These are phyloP conservation scores for Malacoraja senta DNA, from an alignment of 2,797 vertebrate species.

Conservation along the genomic window DNA sequence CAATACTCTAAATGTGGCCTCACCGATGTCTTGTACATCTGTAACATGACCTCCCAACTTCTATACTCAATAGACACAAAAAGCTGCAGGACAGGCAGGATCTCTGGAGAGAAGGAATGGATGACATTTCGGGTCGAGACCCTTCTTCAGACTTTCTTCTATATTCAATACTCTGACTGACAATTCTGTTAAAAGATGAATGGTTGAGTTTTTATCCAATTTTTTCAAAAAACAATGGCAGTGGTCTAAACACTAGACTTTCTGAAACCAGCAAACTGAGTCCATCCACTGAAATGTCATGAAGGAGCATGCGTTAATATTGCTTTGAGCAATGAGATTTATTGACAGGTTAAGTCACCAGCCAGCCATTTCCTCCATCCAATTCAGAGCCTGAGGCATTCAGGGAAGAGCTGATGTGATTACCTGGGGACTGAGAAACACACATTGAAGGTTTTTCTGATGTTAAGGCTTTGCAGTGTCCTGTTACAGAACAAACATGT, in stretches of 20 bases:
- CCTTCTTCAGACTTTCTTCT: no score
- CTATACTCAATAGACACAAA: no score
- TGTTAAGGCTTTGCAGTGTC: conserved; percentile 21
- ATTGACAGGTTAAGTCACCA: conserved; percentile 35
- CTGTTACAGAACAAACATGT: conserved; percentile 29
- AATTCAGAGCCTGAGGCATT: neutral
- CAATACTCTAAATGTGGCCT: no score
- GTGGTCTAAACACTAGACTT: neutral
- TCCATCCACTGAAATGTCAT: neutral
- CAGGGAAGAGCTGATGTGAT: conserved; percentile 27
- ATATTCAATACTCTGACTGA: no score
- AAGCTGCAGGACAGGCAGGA: no score
- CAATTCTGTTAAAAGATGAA: neutral
- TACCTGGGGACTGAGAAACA: neutral
- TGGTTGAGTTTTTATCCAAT: neutral
- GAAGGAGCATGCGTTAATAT: conserved; percentile 6
- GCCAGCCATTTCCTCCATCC: conserved; percentile 23
- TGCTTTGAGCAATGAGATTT: conserved; percentile 16
- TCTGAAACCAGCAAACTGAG: neutral
- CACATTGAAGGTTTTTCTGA: conserved; percentile 24
- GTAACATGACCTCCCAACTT: no score
- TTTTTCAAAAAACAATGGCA: neutral
- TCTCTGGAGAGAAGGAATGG: no score
- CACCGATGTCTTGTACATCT: no score
- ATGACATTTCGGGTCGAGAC: no score